Evolutionary conservation across 1,140 invertebrate species (phyloP), one percentile per base, ranked within the genome.

Genomic region (Melipona quadrifasciata): DNA sequence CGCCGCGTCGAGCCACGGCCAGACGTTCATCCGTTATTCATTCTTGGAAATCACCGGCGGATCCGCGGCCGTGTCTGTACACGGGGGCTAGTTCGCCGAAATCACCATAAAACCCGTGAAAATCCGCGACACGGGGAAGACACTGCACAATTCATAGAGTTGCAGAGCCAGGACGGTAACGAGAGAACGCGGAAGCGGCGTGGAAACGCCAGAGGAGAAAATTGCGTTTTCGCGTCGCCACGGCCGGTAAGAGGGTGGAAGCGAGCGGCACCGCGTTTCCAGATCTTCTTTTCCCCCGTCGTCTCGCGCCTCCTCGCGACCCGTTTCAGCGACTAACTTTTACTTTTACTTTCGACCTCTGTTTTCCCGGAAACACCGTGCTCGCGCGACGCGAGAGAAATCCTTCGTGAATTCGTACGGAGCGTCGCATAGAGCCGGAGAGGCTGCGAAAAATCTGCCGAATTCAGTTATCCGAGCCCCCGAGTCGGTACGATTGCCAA

Each of bases 131-230:
- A 84, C 75, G 65, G 31, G 64, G 27, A 82, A 84, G 82, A 84
- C 82, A 80, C 77, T 84, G 82, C 76, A 84, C 76, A 84, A 84
- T 84, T 84, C 82, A 84, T 84, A 80, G 75, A 84, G 55, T 80
- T 72, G 24, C 39, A 31, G 55, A 34, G 76, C 1, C 61, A n/a
- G 47, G 31, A 16, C 55, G 47, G 65, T 84, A 84, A 84, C 82
- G 82, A 84, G 82, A 84, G 75, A 51, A 67, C 34, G 74, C 31
- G 74, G 64, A 58, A 77, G 24, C 53, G 19, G 61, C 4, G 64
- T 82, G 81, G 81, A 82, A 82, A 82, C 55, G 61, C 31, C 61
- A n/a, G 8, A 31, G 51, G 81, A 82, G 81, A 82, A 82, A 68
- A 82, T 82, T 82, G 81, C 74, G 73, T 82, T 82, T 82, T 31